phyloP scores from a whole-genome alignment of 2,888 invertebrate species.

The Lamellibrachia satsuma region DNA sequence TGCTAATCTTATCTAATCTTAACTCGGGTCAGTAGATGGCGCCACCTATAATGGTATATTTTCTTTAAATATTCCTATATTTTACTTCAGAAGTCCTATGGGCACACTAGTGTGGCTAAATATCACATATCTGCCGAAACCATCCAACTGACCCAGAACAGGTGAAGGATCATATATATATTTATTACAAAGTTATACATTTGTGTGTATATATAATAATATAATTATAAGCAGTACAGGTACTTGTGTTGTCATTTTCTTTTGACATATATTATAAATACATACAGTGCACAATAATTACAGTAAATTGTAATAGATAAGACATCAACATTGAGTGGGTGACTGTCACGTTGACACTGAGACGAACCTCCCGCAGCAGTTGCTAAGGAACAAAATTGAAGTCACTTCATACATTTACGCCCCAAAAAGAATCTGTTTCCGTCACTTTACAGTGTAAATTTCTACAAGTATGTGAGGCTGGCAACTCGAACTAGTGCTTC shows the following conservation, averaged over 20 bases:
- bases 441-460: not conserved
- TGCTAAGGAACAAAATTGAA: not conserved
- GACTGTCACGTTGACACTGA: not conserved
- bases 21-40: too few species aligned
- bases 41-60: too few species aligned
- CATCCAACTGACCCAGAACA: not conserved
- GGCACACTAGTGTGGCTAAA: too few species aligned
- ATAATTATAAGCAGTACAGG: not conserved
- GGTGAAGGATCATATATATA: not conserved
- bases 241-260: slow-evolving; percentile 3
- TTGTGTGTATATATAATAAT: not conserved
- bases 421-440: not conserved
- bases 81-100: too few species aligned
- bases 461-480: not conserved
- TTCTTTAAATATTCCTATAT: too few species aligned
- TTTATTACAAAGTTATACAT: slow-evolving; percentile 17
- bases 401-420: not conserved
- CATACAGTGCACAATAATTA: slow-evolving; percentile 13
- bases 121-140: too few species aligned
- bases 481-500: not conserved
- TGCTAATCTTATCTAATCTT: too few species aligned
- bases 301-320: not conserved
- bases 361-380: not conserved
- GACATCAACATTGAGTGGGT: not conserved
- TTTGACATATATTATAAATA: not conserved